These are phyloP conservation scores for Ailuropoda melanoleuca DNA, from an alignment of 2,113 vertebrate species.

Conservation along the genomic window DNA sequence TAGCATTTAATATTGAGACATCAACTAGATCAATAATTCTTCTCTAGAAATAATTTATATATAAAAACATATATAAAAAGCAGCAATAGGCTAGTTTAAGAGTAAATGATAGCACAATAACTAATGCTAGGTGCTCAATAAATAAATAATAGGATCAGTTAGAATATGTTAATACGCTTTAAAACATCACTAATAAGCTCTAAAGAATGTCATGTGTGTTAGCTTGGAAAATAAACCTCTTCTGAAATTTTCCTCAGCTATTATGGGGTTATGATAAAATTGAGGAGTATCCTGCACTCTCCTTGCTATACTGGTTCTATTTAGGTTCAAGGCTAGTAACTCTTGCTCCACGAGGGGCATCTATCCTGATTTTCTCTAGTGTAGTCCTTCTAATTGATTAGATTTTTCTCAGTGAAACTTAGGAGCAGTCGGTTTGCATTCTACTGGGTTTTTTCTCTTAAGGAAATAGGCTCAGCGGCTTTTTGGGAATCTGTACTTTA, in stretches of 20 bases:
- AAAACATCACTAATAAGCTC: not conserved
- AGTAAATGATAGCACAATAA: not conserved
- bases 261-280: not conserved
- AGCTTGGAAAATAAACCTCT: constrained; percentile 15
- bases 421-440: not conserved
- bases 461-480: constrained; percentile 10
- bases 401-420: not conserved
- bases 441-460: not conserved
- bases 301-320: not conserved
- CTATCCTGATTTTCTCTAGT: not conserved
- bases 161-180: not conserved
- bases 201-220: constrained; percentile 22
- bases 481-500: not conserved
- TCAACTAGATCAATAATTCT: constrained; percentile 14
- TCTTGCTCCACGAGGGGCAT: not conserved
- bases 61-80: not conserved
- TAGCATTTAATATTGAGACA: constrained; percentile 31
- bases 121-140: constrained; percentile 10
- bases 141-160: not conserved
- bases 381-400: not conserved
- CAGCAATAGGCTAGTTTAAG: not conserved
- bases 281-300: not conserved
- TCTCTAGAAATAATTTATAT: constrained; percentile 26
- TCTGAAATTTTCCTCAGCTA: constrained; percentile 24
- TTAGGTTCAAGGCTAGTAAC: not conserved